Base-by-base conservation (phyloP, 2,888 invertebrate genomes). In the Ypsolopha scabrella region DNA sequence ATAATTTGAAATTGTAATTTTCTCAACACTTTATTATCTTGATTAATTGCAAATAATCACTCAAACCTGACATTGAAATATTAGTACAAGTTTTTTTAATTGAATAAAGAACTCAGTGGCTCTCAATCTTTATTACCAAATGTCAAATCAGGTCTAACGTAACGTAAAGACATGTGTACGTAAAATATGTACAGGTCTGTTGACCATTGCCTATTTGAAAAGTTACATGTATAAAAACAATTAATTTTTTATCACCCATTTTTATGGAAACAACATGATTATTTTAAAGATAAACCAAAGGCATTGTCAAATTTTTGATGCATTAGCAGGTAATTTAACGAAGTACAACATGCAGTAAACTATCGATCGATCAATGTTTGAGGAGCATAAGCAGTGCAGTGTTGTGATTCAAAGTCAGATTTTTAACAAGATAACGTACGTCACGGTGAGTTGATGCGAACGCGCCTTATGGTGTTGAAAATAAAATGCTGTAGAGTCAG, bases 341-440 rank as follows among this genome's bases (percentile, higher is more conserved):
- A 24, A 24, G 4, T 24, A 24, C 24, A 24, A 4, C 24, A 24
- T 24, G 2, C 24, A 24, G 24, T 4, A 24, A 24, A 24, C 2
- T 24, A 24, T 24, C 24, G 24, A 24, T 24, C 24, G 24, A 24
- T 24, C 4, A 24, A 24, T 24, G 66, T 65, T 63, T 49, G 49
- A 41, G 33, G 41, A 39, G 6, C 35, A 7, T 39, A 39, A 9
- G 7, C 35, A 3, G 33, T 4, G 41, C 49, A 41, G 41, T 49
- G 39, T 49, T 24, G 33, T 49, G 49, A 49, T 39, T 4, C 33
- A 8, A 49, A 39, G 35, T 61, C 61, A 59, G 67, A 72, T 72
- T 60, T 58, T 70, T 73, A 69, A 72, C 74, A 67, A 73, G 76
- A 72, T 74, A 73, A 72, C 69, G 67, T 65, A 62, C 67, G 69